Conservation (phyloP, 2,797 vertebrate genomes). For the Oceanodroma leucorhoa region DNA sequence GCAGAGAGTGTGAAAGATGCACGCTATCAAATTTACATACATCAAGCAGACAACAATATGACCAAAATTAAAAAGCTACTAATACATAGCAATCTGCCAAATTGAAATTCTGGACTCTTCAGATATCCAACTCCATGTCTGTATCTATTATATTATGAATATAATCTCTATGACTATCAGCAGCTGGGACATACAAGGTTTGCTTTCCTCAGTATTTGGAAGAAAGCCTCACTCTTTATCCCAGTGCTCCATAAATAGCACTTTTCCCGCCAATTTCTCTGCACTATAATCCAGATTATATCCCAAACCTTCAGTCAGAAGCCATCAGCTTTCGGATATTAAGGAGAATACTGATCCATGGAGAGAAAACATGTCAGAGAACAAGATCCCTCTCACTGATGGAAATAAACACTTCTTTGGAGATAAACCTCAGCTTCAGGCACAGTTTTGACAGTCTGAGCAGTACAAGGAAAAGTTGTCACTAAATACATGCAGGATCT, state of each 20-base stretch:
- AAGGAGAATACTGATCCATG: background rate
- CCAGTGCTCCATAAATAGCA: background rate
- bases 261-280: background rate
- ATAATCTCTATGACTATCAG: background rate
- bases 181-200: background rate
- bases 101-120: background rate
- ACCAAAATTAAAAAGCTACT: slow-evolving; percentile 39
- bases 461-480: background rate
- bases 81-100: background rate
- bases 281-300: background rate
- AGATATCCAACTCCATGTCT: background rate
- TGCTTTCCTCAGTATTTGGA: background rate
- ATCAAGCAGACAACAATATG: slow-evolving; percentile 6
- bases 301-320: background rate
- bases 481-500: background rate
- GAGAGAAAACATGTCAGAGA: background rate
- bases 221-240: background rate
- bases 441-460: background rate
- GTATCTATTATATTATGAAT: background rate
- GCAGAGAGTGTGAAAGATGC: background rate
- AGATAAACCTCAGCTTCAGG: background rate
- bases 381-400: background rate
- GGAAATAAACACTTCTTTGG: background rate
- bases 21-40: background rate
- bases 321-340: background rate